Evolutionary conservation across 2,888 invertebrate species (phyloP).

Genomic region (Eupithecia subfuscata): DNA sequence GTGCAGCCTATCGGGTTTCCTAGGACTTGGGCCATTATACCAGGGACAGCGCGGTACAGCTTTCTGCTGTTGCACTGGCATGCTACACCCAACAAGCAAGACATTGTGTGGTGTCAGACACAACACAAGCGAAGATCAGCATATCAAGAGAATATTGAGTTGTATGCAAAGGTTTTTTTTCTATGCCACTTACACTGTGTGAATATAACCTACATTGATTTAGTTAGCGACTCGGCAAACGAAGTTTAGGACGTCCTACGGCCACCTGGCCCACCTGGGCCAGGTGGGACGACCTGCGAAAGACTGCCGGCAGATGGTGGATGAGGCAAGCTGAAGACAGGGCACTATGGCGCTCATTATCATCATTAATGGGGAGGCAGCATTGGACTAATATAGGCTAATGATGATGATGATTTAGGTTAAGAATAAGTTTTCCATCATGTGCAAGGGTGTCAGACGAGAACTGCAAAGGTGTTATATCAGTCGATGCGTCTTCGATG

Average conservation of each 20-base stretch:
- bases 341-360: too few relatives aligned
- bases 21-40: constrained; percentile 20
- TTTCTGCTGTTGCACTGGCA: constrained; percentile 12
- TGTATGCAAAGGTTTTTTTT: background rate
- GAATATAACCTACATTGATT: background rate
- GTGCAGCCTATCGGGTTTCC: constrained; percentile 20
- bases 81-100: background rate
- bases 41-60: constrained; percentile 24
- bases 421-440: background rate
- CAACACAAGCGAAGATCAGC: background rate
- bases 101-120: background rate
- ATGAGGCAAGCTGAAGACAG: too few relatives aligned
- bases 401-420: background rate
- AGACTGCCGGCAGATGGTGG: too few relatives aligned
- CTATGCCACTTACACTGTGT: background rate
- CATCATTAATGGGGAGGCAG: too few relatives aligned
- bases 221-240: too few relatives aligned
- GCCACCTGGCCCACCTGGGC: too few relatives aligned
- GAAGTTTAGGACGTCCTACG: too few relatives aligned
- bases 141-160: background rate
- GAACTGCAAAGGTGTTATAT: constrained; percentile 18
- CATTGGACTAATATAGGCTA: background rate
- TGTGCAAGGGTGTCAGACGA: background rate
- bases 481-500: constrained; percentile 24
- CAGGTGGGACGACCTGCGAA: too few relatives aligned